phyloP scores from a whole-genome alignment of 2,797 vertebrate genomes.

The Pempheris klunzingeri region DNA sequence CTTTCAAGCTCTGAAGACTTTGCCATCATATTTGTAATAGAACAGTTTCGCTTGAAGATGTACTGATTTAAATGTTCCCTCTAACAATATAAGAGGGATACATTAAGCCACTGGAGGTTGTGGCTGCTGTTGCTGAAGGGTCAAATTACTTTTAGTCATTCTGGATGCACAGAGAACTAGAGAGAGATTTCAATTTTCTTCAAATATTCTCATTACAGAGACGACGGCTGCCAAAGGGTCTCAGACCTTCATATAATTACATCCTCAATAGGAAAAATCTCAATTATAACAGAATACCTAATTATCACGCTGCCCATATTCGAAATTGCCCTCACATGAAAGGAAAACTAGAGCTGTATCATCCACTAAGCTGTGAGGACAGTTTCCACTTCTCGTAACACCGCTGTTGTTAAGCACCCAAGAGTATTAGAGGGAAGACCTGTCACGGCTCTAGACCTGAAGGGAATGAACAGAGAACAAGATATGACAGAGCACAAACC shows the following conservation, averaged over 20 bases:
- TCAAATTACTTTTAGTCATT: slow-evolving; percentile 82
- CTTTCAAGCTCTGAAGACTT: slow-evolving; percentile 74
- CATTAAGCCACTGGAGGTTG: slow-evolving; percentile 67
- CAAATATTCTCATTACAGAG: slow-evolving; percentile 84
- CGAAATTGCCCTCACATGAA: slow-evolving; percentile 73
- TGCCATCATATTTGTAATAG: slow-evolving; percentile 72
- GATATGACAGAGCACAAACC: slow-evolving; percentile 77
- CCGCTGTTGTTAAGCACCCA: slow-evolving; percentile 75
- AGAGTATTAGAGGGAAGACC: slow-evolving; percentile 76
- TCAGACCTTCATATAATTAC: slow-evolving; percentile 82
- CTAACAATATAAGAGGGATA: slow-evolving; percentile 73
- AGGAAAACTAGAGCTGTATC: slow-evolving; percentile 66
- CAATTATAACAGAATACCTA: slow-evolving; percentile 85
- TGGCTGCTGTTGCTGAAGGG: slow-evolving; percentile 66
- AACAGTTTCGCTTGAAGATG: slow-evolving; percentile 79
- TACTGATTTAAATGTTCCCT: slow-evolving; percentile 77
- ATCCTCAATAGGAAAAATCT: slow-evolving; percentile 83
- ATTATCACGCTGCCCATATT: slow-evolving; percentile 76
- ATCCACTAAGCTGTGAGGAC: slow-evolving; percentile 74
- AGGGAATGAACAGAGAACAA: slow-evolving; percentile 70
- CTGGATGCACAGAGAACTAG: slow-evolving; percentile 74
- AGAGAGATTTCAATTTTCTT: slow-evolving; percentile 85
- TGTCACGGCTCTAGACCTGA: slow-evolving; percentile 75
- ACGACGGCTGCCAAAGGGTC: slow-evolving; percentile 79
- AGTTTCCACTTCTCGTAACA: slow-evolving; percentile 68